Conservation (phyloP, 2,113 vertebrate species). For the Mobula hypostoma region DNA sequence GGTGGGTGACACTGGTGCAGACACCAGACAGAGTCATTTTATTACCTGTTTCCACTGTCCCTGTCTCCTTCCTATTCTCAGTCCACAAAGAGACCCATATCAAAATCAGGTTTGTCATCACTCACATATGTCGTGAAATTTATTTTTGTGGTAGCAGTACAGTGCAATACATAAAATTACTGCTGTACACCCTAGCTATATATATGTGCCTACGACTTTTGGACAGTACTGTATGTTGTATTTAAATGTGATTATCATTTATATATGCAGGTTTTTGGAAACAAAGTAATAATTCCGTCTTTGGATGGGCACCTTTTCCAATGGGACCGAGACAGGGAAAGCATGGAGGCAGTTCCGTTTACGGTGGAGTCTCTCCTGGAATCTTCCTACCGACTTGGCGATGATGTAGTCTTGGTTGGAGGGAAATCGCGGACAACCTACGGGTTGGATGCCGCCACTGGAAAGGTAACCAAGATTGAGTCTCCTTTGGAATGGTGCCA, state of each 20-base stretch:
- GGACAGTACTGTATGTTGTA: not conserved
- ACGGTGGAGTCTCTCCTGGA: conserved; percentile 93
- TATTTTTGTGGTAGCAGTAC: no score
- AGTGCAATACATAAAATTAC: no score
- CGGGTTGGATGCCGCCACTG: conserved; percentile 81
- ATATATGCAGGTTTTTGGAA: conserved; percentile 81
- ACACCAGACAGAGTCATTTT: no score
- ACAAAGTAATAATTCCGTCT: conserved; percentile 95
- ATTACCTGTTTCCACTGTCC: no score
- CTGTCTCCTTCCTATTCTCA: no score
- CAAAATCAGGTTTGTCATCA: no score
- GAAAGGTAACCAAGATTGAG: conserved; percentile 66
- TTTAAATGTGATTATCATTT: not conserved
- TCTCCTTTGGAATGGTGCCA: not conserved
- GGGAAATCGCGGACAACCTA: conserved; percentile 91
- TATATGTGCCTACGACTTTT: no score
- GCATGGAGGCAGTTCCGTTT: conserved; percentile 95
- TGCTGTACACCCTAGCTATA: no score
- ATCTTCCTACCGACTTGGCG: conserved; percentile 87
- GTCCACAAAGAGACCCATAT: no score
- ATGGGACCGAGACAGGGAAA: conserved; percentile 91
- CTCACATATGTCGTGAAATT: no score
- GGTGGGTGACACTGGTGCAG: no score
- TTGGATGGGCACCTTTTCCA: conserved; percentile 94
- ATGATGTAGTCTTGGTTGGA: conserved; percentile 90